A percentile compares a stretch with the other conserved stretches of the same genome.
Evolutionary conservation across 2,888 invertebrate species (phyloP).

Genomic region (Callosobruchus maculatus): DNA sequence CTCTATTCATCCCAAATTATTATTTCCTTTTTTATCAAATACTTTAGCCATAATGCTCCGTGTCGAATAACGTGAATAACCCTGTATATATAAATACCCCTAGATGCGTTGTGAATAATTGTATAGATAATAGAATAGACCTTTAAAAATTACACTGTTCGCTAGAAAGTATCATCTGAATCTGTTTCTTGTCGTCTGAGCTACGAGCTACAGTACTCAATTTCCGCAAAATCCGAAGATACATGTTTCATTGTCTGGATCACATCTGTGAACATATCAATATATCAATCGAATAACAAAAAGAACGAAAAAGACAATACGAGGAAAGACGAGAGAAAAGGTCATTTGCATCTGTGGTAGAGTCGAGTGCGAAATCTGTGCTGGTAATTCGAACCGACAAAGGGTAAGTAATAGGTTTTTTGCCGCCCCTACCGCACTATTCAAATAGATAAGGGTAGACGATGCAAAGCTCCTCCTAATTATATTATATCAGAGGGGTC

Average conservation of each 20-base stretch:
- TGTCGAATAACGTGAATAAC: too few relatives aligned
- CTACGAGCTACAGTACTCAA: too few relatives aligned
- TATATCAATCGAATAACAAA: background rate
- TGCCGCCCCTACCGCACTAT: slow-evolving; percentile 48
- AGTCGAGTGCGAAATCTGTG: slow-evolving; percentile 33
- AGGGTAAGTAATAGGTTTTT: slow-evolving; percentile 50
- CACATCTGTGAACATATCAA: background rate
- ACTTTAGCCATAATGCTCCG: too few relatives aligned
- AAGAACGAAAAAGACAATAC: background rate
- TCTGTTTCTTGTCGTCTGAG: too few relatives aligned
- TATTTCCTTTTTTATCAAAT: too few relatives aligned
- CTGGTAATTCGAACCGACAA: slow-evolving; percentile 42
- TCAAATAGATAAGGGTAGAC: slow-evolving; percentile 48
- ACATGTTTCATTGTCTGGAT: background rate
- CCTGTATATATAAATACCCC: too few relatives aligned
- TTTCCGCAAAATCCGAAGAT: too few relatives aligned
- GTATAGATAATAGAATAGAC: too few relatives aligned
- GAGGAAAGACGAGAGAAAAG: background rate
- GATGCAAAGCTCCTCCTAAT: slow-evolving; percentile 49
- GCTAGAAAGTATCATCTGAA: too few relatives aligned
- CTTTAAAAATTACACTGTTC: too few relatives aligned
- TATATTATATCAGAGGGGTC: slow-evolving; percentile 50
- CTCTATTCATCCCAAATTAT: too few relatives aligned
- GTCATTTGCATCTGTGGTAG: slow-evolving; percentile 11
- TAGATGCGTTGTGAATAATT: too few relatives aligned